Percentiles rank a stretch among this genome's conserved stretches.
phyloP scores from a whole-genome alignment of 1,140 invertebrate species.

The Aphis craccivora region DNA sequence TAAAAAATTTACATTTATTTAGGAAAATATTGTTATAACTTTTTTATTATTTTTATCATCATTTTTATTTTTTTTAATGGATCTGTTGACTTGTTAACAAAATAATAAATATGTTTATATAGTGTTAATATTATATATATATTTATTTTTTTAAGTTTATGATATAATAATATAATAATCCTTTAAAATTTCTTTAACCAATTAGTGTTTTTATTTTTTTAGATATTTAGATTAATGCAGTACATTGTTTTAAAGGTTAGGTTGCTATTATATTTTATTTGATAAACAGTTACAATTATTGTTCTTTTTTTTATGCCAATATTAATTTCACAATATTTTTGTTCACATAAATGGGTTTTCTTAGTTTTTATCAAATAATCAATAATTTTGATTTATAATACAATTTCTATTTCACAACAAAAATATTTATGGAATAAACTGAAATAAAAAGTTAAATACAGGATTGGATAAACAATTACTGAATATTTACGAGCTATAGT shows the following conservation, averaged over 20 bases:
- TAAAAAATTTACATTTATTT: conserved; percentile 45
- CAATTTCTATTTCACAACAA: background rate
- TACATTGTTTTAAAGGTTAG: background rate
- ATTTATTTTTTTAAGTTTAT: conserved; percentile 31
- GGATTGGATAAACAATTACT: too few relatives aligned
- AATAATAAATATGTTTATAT: conserved; percentile 51
- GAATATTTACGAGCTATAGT: too few relatives aligned
- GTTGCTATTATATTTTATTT: background rate
- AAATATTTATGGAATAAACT: background rate
- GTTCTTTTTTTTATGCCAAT: background rate
- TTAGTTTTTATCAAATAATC: too few relatives aligned
- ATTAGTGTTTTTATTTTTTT: conserved; percentile 34
- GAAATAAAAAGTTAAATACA: background rate
- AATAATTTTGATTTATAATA: background rate
- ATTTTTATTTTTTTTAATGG: conserved; percentile 30
- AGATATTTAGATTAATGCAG: background rate
- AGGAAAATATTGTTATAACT: conserved; percentile 43
- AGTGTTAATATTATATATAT: conserved; percentile 40
- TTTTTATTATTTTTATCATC: conserved; percentile 18
- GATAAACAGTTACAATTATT: background rate
- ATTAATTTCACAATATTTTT: background rate
- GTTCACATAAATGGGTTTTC: background rate
- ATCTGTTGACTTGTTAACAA: conserved; percentile 32
- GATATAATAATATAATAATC: conserved; percentile 37
- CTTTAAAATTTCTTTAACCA: conserved; percentile 33